Conservation (phyloP, 2,113 vertebrate species). For the Paratilapia polleni region DNA sequence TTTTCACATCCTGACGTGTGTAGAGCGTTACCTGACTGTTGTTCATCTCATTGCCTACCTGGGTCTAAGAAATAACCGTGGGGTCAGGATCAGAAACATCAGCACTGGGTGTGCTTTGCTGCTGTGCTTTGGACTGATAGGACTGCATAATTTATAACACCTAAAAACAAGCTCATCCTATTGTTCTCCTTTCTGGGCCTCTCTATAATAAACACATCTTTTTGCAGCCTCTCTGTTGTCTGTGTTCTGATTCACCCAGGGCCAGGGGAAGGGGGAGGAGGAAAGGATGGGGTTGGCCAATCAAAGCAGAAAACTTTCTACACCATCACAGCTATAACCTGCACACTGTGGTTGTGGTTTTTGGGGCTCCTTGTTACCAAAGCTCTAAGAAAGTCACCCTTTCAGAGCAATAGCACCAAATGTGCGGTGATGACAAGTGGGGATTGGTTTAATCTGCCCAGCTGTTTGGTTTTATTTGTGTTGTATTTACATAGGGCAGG, state of each 20-base stretch:
- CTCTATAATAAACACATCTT: background rate
- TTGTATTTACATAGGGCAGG: background rate
- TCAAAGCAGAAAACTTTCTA: conserved; percentile 35
- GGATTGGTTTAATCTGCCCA: background rate
- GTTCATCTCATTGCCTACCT: background rate
- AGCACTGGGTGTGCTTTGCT: too few relatives aligned
- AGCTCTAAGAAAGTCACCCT: rapidly evolving
- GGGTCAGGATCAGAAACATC: too few relatives aligned
- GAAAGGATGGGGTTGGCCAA: background rate
- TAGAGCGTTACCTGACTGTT: conserved; percentile 14
- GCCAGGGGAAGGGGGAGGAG: conserved; percentile 11
- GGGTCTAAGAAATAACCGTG: too few relatives aligned
- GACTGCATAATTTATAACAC: too few relatives aligned
- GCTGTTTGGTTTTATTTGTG: background rate
- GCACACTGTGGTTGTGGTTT: background rate
- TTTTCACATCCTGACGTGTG: background rate
- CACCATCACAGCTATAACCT: conserved; percentile 1
- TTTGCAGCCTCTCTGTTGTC: conserved; percentile 28
- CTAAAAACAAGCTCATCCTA: rapidly evolving
- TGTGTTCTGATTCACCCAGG: conserved; percentile 12
- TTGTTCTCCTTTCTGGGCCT: rapidly evolving
- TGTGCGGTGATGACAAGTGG: rapidly evolving
- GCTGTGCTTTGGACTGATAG: background rate
- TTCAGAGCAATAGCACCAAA: rapidly evolving
- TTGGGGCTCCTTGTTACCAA: background rate